Percentiles rank a stretch among this genome's conserved stretches.
Conservation (phyloP, 2,113 vertebrate species). For the Sprattus sprattus region DNA sequence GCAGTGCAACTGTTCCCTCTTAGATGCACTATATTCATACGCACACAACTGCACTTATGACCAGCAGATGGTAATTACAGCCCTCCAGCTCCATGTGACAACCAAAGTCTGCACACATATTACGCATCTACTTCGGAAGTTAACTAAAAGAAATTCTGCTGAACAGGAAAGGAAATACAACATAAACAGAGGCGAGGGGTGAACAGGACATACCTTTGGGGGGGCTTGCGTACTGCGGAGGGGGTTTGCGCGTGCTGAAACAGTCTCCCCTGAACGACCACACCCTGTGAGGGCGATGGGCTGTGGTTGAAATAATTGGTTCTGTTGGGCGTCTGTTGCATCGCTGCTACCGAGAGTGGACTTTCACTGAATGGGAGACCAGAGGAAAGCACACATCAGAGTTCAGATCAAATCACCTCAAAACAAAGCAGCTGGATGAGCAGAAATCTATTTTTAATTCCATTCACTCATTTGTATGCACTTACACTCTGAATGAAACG, state of each 20-base stretch:
- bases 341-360: conserved; percentile 68
- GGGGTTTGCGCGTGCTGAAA: conserved; percentile 84
- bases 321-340: conserved; percentile 57
- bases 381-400: background rate
- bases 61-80: background rate
- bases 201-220: conserved; percentile 79
- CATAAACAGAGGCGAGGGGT: background rate
- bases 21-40: background rate
- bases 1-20: background rate
- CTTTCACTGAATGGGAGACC: conserved; percentile 72
- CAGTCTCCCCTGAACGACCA: conserved; percentile 82
- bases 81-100: background rate
- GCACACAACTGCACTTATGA: background rate
- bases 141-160: background rate
- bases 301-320: conserved; percentile 65
- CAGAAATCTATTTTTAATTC: background rate
- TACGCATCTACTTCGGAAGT: background rate
- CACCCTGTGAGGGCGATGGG: conserved; percentile 68
- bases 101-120: background rate
- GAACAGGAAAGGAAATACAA: background rate
- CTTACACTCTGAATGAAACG: background rate
- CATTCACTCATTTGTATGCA: background rate
- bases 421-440: background rate
- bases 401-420: background rate
- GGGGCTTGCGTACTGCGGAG: conserved; percentile 76